Evolutionary conservation across 1,140 invertebrate genomes (phyloP), one percentile per base, ranked within the genome.

Genomic region (Anadara kagoshimensis): DNA sequence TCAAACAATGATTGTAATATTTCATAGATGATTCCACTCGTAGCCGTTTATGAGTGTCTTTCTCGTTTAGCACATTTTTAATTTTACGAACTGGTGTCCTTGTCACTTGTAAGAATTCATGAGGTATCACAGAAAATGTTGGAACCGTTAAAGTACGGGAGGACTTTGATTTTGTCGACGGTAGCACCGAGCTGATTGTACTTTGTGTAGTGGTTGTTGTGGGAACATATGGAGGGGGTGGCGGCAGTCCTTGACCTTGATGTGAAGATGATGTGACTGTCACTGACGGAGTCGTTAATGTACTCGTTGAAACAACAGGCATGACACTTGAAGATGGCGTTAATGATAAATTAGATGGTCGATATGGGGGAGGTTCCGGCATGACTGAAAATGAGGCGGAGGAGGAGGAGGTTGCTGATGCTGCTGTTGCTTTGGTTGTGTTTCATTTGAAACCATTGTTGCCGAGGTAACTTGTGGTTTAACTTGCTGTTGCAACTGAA

Each of bases 21-120:
- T 83, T 75, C 44, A 79, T 75, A 72, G 84, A 81, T 65, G 76
- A 70, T 58, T 86, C 79, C 29, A 62, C 79, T 73, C 78, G 81
- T 26, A 87, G 65, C 51, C 76, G 82, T 49, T 44, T 63, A 26
- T 73, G 75, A 18, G 78, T 75, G n/a, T 82, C 82, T 63, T 78
- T 76, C 44, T 83, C 80, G 51, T 75, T 68, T 22, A 85, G 58
- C 14, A 86, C 58, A 63, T 76, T 62, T 53, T 78, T 82, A 3
- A 80, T 59, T 73, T 77, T 80, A 36, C 29, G 29, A 2, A 36
- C 29, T 14, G 73, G 73, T 54, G 78, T 69, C 53, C 75, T 75
- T 59, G 64, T 75, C 20, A 67, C 69, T 64, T 47, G 45, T 44
- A 29, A 18, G 22, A 47, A 29, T 36, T 63, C 51, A 26, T 71